Base-by-base conservation (phyloP, 2,113 vertebrate species). In the Clarias gariepinus region DNA sequence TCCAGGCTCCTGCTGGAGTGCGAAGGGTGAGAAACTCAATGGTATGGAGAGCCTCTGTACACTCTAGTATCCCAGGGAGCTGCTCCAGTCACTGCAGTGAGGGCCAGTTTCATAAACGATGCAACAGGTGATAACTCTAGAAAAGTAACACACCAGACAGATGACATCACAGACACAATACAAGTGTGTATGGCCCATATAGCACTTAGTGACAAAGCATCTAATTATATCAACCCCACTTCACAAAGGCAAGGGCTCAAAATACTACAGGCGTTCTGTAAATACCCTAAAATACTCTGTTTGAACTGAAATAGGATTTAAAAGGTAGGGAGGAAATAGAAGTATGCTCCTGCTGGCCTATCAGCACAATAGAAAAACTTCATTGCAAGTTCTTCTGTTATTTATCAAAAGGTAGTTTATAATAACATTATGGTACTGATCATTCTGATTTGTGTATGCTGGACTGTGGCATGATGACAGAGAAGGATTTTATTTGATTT, bases 61-160 rank as follows among this genome's bases (percentile, higher is more conserved):
- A 86, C 85, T 41, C 41, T 63, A 82, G 87, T 80, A 81, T 73
- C 86, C 88, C 90, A 91, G 91, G 58, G 88, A 88, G 89, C 74
- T 19, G 85, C 55, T 58, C 79, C 47, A 55, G 79, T 5, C 66
- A 52, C 58, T 61, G 36, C 55, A 41, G 28, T 64, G 79, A 87
- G 74, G 79, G 82, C 82, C 64, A 84, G 18, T 79, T 66, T 71
- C 33, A 83, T 81, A 41, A 41, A 77, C 79, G 79, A 76, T 52
- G 33, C 68, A 83, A 36, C 61, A 30, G 81, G 41, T 81, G 78
- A 33, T 60, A 41, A 81, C 19, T 19, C 30, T 36, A 81, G 60
- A 68, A 58, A 52, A 66, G 28, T 10, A 77, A 84, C n/a, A 52
- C 55, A 76, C 60, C 28, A 85, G 41, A 73, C 57, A 36, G 47